Evolutionary conservation across 2,797 vertebrate species (phyloP).

Genomic region (Gambusia yucatana): DNA sequence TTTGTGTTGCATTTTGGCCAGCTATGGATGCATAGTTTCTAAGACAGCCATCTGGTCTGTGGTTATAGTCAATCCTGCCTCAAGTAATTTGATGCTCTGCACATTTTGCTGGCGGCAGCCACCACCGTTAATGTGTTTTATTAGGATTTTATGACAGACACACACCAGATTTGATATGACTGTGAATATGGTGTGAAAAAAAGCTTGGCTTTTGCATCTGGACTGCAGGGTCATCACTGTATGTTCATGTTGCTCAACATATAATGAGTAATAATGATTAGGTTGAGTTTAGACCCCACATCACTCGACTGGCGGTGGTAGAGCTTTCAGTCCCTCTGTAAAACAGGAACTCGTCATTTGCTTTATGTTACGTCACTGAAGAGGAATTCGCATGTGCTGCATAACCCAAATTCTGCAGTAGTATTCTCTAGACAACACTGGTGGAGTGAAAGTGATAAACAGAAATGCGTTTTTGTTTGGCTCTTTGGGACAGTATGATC

Average conservation of each 20-base stretch:
- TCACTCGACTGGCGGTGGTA: constrained; percentile 44
- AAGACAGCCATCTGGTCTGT: neutral
- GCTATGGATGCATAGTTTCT: neutral
- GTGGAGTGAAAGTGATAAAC: neutral
- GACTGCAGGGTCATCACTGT: neutral
- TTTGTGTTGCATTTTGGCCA: neutral
- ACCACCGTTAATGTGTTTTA: neutral
- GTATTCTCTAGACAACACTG: neutral
- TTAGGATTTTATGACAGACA: neutral
- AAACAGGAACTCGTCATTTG: constrained; percentile 38
- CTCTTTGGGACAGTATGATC: neutral
- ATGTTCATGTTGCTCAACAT: neutral
- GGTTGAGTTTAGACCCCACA: constrained; percentile 51
- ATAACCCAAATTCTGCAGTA: constrained; percentile 20
- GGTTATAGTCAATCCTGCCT: neutral
- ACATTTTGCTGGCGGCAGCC: neutral
- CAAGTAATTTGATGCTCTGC: neutral
- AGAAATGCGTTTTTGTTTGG: neutral
- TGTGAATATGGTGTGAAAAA: neutral
- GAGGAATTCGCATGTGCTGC: constrained; percentile 17
- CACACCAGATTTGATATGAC: neutral
- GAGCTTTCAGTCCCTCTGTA: constrained; percentile 29
- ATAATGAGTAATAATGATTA: neutral
- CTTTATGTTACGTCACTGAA: constrained; percentile 43
- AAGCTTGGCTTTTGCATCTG: neutral